Evolutionary conservation across 2,888 invertebrate genomes (phyloP), one percentile per base, ranked within the genome.

Genomic region (Drosophila pseudotakahashii): DNA sequence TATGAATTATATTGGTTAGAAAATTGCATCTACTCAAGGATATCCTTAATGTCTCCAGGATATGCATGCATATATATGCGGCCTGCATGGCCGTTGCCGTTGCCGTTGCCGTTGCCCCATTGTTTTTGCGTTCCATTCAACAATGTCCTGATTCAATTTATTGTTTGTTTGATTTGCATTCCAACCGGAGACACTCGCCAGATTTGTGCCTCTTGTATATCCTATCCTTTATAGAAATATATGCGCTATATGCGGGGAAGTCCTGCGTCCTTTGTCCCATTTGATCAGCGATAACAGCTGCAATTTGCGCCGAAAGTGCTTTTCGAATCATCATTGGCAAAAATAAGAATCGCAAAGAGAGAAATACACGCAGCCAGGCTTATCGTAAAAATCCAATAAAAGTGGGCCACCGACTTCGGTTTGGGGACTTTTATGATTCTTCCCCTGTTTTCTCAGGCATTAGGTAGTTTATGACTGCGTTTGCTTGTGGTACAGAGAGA

Each of bases 1-100:
- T 90, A 89, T 84, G 88, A 87, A 90, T 89, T 90, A 90, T 90
- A 90, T 90, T 90, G 90, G 90, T 81, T 89, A 88, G 91, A 90
- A 90, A 90, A 90, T 90, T 90, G 88, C 86, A 88, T 87, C 85
- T 86, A 86, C 85, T 86, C 88, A 88, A 86, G 88, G 85, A 86
- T 88, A 86, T 86, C 85, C 85, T 80, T 86, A 86, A 86, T 88
- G 88, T 79, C 81, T 76, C 75, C 72, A 86, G 85, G 85, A 86
- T 87, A 77, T 87, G 84, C 81, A 78, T 78, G 76, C 77, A 68
- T 26, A 26, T 26, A 26, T 26, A 26, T 76, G 79, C 77, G 73
- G 75, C 74, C 67, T 30, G 51, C 32, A 19, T 19, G 19, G 19
- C 19, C 19, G 19, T 2, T 19, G 19, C 19, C n/a, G n/a, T n/a